phyloP scores from a whole-genome alignment of 1,140 invertebrate genomes.

The Babylonia areolata region DNA sequence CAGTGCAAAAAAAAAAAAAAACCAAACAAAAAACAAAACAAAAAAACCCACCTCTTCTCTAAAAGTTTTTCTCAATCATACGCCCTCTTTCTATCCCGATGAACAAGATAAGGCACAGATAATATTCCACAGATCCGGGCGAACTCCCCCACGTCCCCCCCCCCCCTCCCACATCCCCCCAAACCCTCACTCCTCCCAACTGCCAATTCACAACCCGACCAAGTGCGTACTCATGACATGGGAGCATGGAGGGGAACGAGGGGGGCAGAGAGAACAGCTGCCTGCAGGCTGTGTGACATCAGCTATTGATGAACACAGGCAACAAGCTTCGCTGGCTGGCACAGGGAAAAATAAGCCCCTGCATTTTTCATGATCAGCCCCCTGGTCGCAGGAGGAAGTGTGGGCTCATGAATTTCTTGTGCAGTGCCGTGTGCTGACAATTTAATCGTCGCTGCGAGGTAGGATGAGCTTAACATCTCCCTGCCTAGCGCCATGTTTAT shows the following conservation, averaged over 20 bases:
- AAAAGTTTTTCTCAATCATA: neutral
- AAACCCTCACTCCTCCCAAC: neutral
- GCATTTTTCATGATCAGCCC: slow-evolving; percentile 28
- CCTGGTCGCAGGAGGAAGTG: neutral
- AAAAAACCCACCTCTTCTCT: neutral
- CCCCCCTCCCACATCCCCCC: neutral
- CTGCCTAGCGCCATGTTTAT: neutral
- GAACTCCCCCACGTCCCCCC: neutral
- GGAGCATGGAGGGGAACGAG: no score
- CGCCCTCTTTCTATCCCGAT: neutral
- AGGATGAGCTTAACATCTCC: neutral
- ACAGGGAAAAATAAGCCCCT: neutral
- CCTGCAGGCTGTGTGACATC: neutral
- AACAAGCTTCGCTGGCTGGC: neutral
- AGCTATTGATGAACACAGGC: neutral
- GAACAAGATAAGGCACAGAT: neutral
- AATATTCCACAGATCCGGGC: neutral
- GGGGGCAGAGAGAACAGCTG: neutral
- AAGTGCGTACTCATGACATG: neutral
- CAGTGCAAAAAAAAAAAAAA: no score
- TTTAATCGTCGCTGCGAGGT: neutral
- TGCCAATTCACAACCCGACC: neutral
- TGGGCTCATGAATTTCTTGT: slow-evolving; percentile 4
- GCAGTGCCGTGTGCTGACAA: neutral
- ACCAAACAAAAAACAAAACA: no score